These are phyloP conservation scores for Protophormia terraenovae DNA, from an alignment of 2,888 invertebrate species.

Conservation along the genomic window DNA sequence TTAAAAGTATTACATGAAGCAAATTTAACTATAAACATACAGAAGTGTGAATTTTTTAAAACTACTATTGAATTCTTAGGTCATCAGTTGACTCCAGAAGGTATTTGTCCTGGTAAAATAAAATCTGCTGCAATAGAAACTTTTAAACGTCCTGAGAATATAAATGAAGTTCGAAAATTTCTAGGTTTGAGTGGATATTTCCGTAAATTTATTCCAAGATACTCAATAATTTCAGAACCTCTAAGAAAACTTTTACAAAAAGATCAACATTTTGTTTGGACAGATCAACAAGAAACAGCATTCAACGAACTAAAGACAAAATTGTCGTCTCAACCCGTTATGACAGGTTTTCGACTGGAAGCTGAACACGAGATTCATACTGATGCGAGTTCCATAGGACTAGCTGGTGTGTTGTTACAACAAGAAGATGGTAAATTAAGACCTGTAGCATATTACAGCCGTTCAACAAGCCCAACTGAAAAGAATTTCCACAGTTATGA, in stretches of 20 bases:
- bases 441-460: constrained; percentile 8
- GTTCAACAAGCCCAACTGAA: neutral
- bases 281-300: neutral
- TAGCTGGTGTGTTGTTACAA: neutral
- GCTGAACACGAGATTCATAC: neutral
- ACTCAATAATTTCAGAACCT: no score
- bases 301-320: neutral
- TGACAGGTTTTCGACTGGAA: no score
- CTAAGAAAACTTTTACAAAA: no score
- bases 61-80: constrained; percentile 55
- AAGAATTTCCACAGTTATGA: constrained; percentile 4
- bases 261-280: no score
- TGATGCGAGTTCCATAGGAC: neutral
- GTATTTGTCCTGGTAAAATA: constrained; percentile 57
- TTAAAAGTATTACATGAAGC: neutral
- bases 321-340: neutral
- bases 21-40: no score
- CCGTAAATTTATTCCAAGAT: constrained; percentile 57
- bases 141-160: constrained; percentile 49
- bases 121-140: constrained; percentile 48
- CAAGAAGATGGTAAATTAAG: neutral
- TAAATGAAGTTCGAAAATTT: constrained; percentile 48
- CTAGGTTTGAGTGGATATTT: constrained; percentile 59
- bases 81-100: constrained; percentile 48
- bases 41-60: constrained; percentile 59